Evolutionary conservation across 2,113 vertebrate species (phyloP).

Genomic region (Azemiops feae): DNA sequence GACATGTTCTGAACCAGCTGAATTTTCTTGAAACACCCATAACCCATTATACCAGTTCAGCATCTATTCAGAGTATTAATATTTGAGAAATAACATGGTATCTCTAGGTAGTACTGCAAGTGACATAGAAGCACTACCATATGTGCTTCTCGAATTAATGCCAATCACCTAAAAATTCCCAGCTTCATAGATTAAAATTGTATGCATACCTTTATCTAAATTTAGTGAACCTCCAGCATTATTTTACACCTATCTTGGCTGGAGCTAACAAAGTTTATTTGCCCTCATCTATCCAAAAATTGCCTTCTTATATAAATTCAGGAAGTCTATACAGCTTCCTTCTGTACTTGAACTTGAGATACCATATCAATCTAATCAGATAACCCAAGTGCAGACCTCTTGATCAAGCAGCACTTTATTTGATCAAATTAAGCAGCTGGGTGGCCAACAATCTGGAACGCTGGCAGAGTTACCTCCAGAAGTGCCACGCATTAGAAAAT

Average conservation of each 20-base stretch:
- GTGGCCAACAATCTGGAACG: no score
- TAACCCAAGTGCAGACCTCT: no score
- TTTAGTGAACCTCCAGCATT: neutral
- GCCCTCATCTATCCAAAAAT: neutral
- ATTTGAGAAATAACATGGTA: neutral
- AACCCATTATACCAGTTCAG: neutral
- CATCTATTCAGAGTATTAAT: neutral
- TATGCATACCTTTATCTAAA: neutral
- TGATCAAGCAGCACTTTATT: no score
- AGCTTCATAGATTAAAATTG: neutral
- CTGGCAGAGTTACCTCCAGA: no score
- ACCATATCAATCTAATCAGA: no score
- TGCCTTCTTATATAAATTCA: neutral
- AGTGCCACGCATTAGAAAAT: no score
- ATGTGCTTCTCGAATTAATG: neutral
- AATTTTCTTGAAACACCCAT: neutral
- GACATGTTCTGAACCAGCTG: neutral
- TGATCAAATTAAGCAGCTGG: no score
- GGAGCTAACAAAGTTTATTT: neutral
- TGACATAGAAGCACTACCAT: neutral
- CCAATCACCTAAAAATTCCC: neutral
- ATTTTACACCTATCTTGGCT: neutral
- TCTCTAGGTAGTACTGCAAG: neutral
- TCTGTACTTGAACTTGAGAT: neutral
- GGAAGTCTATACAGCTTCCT: neutral